Base-by-base conservation (phyloP, 64 coral and sea anemone genomes). In the Actinia tenebrosa region DNA sequence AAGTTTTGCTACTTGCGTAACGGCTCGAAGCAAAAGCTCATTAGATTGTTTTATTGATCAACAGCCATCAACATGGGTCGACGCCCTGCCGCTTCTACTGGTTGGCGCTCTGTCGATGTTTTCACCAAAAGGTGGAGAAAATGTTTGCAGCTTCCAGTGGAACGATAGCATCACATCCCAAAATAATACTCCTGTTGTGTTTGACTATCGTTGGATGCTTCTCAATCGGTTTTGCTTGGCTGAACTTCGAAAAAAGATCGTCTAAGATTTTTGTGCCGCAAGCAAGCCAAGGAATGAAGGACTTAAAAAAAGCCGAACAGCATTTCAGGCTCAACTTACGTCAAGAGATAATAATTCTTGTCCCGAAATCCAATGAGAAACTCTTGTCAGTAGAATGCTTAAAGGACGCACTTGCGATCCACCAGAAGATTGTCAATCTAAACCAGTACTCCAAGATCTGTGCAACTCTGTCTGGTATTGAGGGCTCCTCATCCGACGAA, bases 201-300 rank as follows among this genome's bases (percentile, higher is more conserved):
- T 25, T 92, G 18, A 9, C 88, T 10, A 10, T 88, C 22, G 94
- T 96, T 30, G 88, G 80, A 3, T 83, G 80, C 54, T 90, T 89
- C 60, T 71, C 91, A 10, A 14, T 84, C 88, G 94, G 94, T 7
- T 96, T 96, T 44, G 45, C 87, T 19, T 92, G 88, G 87, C 19
- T 90, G 9, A 92, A 88, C 53, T 84, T 83, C 66, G 94, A 96
- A 54, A 90, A 85, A 53, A 84, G 88, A 64, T 87, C 94, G 10
- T 45, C 82, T 19, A 90, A 96, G 45, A 45, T 93, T 37, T 96
- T 92, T 80, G 77, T 90, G 17, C 94, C 94, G 45, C 94, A 96
- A 71, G 54, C 89, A 16, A 92, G 94, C 60, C 56, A 92, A 87
- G 84, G 87, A 18, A 71, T 88, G 80, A 89, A 89, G 26, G 88